These are phyloP conservation scores for Metellina segmentata DNA, from an alignment of 2,888 invertebrate genomes.

Conservation along the genomic window DNA sequence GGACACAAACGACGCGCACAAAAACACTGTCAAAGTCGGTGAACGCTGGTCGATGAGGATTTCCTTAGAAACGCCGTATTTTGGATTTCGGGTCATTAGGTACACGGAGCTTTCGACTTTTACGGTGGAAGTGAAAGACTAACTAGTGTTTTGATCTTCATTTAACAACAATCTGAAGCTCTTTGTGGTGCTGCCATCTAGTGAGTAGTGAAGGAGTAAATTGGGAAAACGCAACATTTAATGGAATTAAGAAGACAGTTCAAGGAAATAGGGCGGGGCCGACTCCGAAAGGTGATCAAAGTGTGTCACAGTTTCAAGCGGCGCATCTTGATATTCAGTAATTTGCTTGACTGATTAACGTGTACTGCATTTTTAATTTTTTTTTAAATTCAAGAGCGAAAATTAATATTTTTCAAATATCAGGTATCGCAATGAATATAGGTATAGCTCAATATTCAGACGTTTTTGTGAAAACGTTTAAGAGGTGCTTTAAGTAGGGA, in stretches of 20 bases:
- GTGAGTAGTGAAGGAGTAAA: not conserved
- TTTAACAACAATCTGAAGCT: not conserved
- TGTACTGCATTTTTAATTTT: no score
- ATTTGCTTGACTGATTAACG: no score
- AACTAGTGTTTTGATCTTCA: not conserved
- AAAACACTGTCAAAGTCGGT: not conserved
- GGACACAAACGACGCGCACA: not conserved
- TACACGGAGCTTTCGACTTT: not conserved
- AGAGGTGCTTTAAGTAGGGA: no score
- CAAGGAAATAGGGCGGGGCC: not conserved
- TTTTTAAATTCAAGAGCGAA: no score
- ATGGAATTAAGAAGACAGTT: not conserved
- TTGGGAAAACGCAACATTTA: not conserved
- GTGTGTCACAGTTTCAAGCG: no score
- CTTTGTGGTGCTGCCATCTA: not conserved
- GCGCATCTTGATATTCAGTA: no score
- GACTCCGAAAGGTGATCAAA: no score
- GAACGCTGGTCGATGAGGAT: not conserved
- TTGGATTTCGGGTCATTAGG: not conserved
- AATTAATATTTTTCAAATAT: no score
- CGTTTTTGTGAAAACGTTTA: no score
- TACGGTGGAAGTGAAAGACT: not conserved
- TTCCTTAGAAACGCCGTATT: not conserved
- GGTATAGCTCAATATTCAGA: no score
- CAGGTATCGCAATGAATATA: no score